phyloP scores from a whole-genome alignment of 2,888 invertebrate genomes.

The Xestia ashworthii region DNA sequence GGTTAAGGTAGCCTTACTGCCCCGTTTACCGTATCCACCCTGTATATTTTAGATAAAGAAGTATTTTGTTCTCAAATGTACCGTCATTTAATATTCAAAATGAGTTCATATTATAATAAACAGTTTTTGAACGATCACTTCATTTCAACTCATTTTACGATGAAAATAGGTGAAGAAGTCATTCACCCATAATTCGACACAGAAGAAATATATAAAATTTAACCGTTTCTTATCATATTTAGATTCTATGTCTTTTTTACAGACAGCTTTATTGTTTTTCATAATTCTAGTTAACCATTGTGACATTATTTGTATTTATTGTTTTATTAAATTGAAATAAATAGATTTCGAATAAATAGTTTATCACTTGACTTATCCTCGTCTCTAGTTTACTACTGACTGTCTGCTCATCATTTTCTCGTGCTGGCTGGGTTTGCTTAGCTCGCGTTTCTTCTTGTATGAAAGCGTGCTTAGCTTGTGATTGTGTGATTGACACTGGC shows the following conservation, averaged over 20 bases:
- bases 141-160: no score
- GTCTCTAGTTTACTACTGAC: neutral
- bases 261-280: neutral
- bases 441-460: neutral
- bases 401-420: neutral
- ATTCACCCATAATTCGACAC: no score
- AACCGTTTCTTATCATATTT: neutral
- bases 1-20: no score
- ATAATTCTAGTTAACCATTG: neutral
- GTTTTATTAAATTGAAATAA: conserved; percentile 12
- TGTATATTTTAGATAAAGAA: no score
- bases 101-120: no score
- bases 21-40: no score
- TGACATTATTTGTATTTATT: neutral
- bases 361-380: neutral
- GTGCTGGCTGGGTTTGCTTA: neutral
- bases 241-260: neutral
- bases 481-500: neutral
- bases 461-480: neutral
- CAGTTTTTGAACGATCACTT: no score
- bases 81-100: no score
- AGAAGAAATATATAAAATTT: no score
- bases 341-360: neutral
- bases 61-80: no score
- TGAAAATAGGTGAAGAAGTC: no score